A percentile compares a stretch with the other conserved stretches of the same genome.
Evolutionary conservation across 2,113 vertebrate genomes (phyloP).

Genomic region (Gavia stellata): DNA sequence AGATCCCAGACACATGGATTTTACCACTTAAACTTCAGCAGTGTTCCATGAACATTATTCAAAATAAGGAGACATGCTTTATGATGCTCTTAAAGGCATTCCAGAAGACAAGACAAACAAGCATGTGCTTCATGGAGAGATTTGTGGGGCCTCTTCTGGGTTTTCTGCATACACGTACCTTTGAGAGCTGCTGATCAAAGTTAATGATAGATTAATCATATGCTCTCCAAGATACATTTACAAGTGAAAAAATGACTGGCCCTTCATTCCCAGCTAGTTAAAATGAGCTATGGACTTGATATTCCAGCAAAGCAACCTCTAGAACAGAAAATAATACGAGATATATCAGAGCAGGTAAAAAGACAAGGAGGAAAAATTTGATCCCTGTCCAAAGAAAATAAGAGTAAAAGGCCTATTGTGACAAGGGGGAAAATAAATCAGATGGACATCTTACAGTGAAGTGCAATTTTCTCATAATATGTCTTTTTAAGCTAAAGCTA

Average conservation of each 20-base stretch:
- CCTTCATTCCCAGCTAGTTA: not conserved
- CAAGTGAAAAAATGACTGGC: not conserved
- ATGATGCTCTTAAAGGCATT: not conserved
- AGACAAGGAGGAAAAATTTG: not conserved
- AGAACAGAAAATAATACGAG: not conserved
- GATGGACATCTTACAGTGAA: not conserved
- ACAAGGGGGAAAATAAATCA: not conserved
- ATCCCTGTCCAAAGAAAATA: constrained; percentile 3
- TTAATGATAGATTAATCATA: not conserved
- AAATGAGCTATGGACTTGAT: not conserved
- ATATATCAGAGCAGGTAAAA: not conserved
- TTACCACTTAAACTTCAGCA: not conserved
- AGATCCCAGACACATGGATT: not conserved
- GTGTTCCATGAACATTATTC: not conserved
- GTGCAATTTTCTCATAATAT: not conserved
- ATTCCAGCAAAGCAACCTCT: not conserved
- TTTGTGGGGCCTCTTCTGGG: not conserved
- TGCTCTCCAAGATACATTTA: not conserved
- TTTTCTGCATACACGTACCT: not conserved
- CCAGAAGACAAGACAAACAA: not conserved
- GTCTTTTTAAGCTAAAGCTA: not conserved
- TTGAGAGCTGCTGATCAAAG: not conserved
- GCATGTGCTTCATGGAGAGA: not conserved
- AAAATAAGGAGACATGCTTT: not conserved
- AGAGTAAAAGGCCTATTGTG: not conserved